These are phyloP conservation scores for Drosophila melanogaster DNA, from an alignment of 1,140 invertebrate species.

Conservation along the genomic window Release_6_plus_ISO1_MT NT_033779.5:6765001-6765500, in stretches of 20 bases:
- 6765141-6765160: conserved; percentile 52
- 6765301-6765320: conserved; percentile 72
- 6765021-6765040: neutral
- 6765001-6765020: neutral
- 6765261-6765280: conserved; percentile 67
- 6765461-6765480: conserved; percentile 84
- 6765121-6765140: conserved; percentile 61
- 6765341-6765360: conserved; percentile 19
- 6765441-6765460: conserved; percentile 84
- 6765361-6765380: conserved; percentile 1
- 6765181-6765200: conserved; percentile 53
- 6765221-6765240: conserved; percentile 74
- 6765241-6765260: conserved; percentile 61
- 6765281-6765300: conserved; percentile 72
- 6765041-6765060: neutral
- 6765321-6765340: conserved; percentile 53
- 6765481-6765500: conserved; percentile 81
- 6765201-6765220: conserved; percentile 74
- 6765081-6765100: conserved; percentile 1
- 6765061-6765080: neutral
- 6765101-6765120: conserved; percentile 42
- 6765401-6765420: conserved; percentile 18
- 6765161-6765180: conserved; percentile 54
- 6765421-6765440: conserved; percentile 79
- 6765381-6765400: conserved; percentile 1